A percentile compares a stretch with the other conserved stretches of the same genome.
Conservation (phyloP, 2,797 vertebrate species). For the Gymnothorax javanicus region DNA sequence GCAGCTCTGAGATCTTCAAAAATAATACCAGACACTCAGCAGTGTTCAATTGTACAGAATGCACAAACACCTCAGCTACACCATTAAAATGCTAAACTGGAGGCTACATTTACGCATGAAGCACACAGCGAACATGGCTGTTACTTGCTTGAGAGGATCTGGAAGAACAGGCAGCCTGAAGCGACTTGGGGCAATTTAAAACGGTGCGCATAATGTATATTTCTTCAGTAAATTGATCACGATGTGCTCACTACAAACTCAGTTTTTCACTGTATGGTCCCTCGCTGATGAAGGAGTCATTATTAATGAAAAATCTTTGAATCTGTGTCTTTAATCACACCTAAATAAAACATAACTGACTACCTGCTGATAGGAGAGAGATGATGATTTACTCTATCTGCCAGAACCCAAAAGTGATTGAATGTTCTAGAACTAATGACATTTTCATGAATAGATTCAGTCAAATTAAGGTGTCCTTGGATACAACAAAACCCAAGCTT, state of each 20-base stretch:
- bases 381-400: no score
- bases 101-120: conserved; percentile 57
- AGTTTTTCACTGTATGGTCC: background rate
- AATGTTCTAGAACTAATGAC: background rate
- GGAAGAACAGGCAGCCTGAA: conserved; percentile 46
- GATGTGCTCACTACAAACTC: background rate
- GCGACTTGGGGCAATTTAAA: conserved; percentile 43
- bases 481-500: background rate
- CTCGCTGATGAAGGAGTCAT: conserved; percentile 10
- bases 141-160: conserved; percentile 45
- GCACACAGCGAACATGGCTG: conserved; percentile 57
- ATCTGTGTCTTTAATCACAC: background rate
- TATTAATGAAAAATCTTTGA: conserved; percentile 4
- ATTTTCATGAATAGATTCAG: background rate
- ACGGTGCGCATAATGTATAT: conserved; percentile 9
- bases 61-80: conserved; percentile 59
- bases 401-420: background rate
- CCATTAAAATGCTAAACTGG: conserved; percentile 55
- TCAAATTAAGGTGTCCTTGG: background rate
- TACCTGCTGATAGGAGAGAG: background rate
- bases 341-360: background rate
- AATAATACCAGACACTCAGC: conserved; percentile 62
- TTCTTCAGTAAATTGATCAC: background rate
- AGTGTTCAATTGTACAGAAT: conserved; percentile 50
- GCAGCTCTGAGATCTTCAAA: conserved; percentile 64